Base-by-base conservation (phyloP, 1,140 invertebrate species). In the Pollicipes pollicipes region DNA sequence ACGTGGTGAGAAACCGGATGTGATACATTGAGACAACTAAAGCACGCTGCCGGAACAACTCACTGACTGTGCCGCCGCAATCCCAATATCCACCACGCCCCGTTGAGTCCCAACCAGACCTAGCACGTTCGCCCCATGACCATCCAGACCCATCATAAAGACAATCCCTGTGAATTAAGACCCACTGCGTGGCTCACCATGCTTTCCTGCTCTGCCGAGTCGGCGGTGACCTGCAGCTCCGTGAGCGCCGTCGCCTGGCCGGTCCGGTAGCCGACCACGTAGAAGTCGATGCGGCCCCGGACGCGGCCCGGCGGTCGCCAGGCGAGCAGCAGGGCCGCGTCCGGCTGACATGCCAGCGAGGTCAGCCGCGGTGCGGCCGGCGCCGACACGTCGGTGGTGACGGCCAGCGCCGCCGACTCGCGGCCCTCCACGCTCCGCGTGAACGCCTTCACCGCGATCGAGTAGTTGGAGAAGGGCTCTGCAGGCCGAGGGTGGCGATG, bases 381-480 rank as follows among this genome's bases (percentile, higher is more conserved):
- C 6, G 88, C 89, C 69, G 83, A 83, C 37, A 94, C 88, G 80
- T 95, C 91, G 0, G 91, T 93, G 70, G 84, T 83, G 30, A 88
- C 86, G 68, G 84, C 83, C 67, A 93, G 83, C 3, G 85, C 80
- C 73, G 88, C 85, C 17, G 90, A 92, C 30, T 85, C 81, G 74
- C 88, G 85, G 64, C 88, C 88, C 78, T 89, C 88, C 79, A 88
- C 83, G 77, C 86, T 86, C 76, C 81, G 82, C 16, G 88, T 89
- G 75, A 84, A 87, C 26, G 90, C 91, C 77, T 90, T 89, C 17
- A 93, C 87, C 85, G 87, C 91, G 74, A 95, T 86, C 78, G 88
- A 88, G 79, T 94, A 94, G 68, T 90, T 84, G 4, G 88, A 90
- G 77, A 86, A 87, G 29, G 91, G 87, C 77, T 86, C 89, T 91